Conservation (phyloP, 2,888 invertebrate species). For the Argyresthia albistria region DNA sequence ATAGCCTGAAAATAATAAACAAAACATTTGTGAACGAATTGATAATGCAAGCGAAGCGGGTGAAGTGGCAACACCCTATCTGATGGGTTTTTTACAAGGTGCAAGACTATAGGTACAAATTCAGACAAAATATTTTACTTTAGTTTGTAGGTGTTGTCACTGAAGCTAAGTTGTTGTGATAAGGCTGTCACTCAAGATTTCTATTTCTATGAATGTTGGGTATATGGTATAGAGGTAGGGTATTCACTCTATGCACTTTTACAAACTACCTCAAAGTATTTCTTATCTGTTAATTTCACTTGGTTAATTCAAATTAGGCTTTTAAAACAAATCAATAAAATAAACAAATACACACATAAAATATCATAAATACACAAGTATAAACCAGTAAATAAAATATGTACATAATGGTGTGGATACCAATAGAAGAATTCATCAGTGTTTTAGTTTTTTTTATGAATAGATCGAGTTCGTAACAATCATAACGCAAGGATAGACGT, state of each 20-base stretch:
- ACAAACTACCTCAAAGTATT: neutral
- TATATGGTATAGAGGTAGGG: no score
- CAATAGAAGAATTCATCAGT: no score
- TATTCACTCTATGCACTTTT: neutral
- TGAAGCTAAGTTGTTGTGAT: neutral
- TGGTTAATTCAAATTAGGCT: no score
- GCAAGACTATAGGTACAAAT: neutral
- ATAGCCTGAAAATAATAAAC: slow-evolving; percentile 75
- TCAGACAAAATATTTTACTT: neutral
- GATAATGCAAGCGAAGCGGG: slow-evolving; percentile 33
- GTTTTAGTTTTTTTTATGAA: no score
- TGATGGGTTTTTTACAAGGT: no score
- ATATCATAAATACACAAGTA: neutral
- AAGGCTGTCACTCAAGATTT: neutral
- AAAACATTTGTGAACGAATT: slow-evolving; percentile 45
- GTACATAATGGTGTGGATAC: no score
- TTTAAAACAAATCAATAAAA: no score
- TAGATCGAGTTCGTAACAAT: no score
- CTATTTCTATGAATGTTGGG: no score
- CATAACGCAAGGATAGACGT: no score
- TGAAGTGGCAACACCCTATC: slow-evolving; percentile 1
- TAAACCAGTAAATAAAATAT: neutral
- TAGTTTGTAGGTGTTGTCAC: neutral
- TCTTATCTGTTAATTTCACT: no score
- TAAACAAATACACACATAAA: neutral